These are phyloP conservation scores for Harpagifer antarcticus DNA, from an alignment of 2,797 vertebrate genomes.

Conservation along the genomic window DNA sequence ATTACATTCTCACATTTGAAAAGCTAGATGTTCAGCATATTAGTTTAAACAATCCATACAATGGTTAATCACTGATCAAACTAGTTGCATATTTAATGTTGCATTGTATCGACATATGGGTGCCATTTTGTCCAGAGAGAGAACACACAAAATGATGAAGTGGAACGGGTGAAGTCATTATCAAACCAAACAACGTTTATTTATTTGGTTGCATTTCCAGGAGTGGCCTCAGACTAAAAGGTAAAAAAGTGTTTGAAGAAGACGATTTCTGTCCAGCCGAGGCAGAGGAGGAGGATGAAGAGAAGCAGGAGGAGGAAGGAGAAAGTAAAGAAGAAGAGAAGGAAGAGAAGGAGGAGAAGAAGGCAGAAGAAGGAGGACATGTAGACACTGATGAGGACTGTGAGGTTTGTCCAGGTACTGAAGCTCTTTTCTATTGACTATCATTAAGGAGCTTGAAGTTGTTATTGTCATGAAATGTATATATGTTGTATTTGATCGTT, in stretches of 20 bases:
- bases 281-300: conserved; percentile 25
- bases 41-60: background rate
- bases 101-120: background rate
- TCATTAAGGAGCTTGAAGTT: background rate
- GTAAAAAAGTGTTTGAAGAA: background rate
- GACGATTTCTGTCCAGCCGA: conserved; percentile 1
- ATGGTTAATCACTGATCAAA: background rate
- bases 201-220: conserved; percentile 29
- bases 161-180: background rate
- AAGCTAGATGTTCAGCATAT: background rate
- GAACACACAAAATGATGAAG: background rate
- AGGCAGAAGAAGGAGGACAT: conserved; percentile 40
- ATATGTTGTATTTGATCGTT: background rate
- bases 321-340: conserved; percentile 7
- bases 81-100: background rate
- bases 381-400: conserved; percentile 64
- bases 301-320: conserved; percentile 1
- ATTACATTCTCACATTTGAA: background rate
- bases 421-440: background rate
- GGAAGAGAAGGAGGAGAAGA: conserved; percentile 27
- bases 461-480: background rate
- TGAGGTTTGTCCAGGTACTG: conserved; percentile 80
- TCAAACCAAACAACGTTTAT: background rate
- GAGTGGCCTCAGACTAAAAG: conserved; percentile 40
- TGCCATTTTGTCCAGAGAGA: background rate